Evolutionary conservation across 2,113 vertebrate genomes (phyloP), one percentile per base, ranked within the genome.

Genomic region (Saccopteryx leptura): DNA sequence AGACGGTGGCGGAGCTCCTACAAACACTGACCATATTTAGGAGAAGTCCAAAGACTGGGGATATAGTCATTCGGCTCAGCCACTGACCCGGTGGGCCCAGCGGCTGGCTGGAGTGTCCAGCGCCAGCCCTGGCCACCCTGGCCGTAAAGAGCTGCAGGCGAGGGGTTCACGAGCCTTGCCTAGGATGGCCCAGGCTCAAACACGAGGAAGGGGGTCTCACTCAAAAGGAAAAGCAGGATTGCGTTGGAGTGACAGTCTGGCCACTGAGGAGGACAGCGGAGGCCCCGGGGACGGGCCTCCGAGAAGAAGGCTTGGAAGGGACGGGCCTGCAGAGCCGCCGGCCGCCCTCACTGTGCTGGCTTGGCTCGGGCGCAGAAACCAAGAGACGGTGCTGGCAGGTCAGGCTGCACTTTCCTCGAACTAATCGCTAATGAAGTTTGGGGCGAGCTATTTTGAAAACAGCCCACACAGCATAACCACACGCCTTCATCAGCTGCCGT

Each of bases 391-490:
- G 96, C 90, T 26, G 71, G 96, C 4, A 26, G 90, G 93, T 97
- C 94, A 91, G 85, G 93, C 97, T 94, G 87, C 74, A 80, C 94
- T 96, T 94, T 94, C 97, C 96, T 97, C 96, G 78, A 97, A 96
- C 95, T 96, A 97, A 93, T 97, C 94, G 48, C 97, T 98, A 98
- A 98, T 96, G 98, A 98, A 98, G 98, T 98, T 98, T 97, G 96
- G 98, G 97, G 97, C 68, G 91, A 96, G 98, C 97, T 98, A 98
- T 98, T 98, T 98, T 98, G 98, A 97, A 98, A 98, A 94, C 97
- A 97, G 97, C 95, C 98, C 95, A 98, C 98, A 94, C 90, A 97
- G 96, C 95, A 94, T 95, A 98, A 97, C 98, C 98, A 96, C 98
- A 98, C 91, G 48, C 97, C 98, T 46, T 97, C 98, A 97, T 98